Percentiles rank a stretch among this genome's conserved stretches.
Conservation (phyloP, 2,113 vertebrate species). For the Ochotona princeps region DNA sequence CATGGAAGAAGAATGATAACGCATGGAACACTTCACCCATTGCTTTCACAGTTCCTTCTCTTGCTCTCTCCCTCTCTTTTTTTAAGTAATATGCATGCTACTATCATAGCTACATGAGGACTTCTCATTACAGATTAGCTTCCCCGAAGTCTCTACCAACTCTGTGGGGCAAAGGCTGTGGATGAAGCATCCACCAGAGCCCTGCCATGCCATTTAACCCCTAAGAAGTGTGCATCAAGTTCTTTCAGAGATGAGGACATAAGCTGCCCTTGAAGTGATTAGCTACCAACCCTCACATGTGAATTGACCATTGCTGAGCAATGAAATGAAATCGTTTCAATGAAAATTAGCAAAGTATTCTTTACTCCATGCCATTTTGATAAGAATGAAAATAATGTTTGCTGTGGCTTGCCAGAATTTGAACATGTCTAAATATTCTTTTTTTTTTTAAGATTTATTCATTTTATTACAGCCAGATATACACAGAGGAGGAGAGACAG, state of each 20-base stretch:
- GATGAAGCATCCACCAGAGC: background rate
- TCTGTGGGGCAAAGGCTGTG: background rate
- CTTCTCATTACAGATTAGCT: slow-evolving; percentile 14
- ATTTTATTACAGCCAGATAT: too few species aligned
- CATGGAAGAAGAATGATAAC: background rate
- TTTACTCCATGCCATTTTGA: slow-evolving; percentile 30
- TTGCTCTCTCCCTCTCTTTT: background rate
- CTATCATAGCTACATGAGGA: background rate
- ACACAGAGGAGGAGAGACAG: too few species aligned
- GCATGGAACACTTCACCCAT: background rate
- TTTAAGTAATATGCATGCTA: slow-evolving; percentile 26
- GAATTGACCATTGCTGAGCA: slow-evolving; percentile 26
- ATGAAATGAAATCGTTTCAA: background rate
- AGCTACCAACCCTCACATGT: background rate
- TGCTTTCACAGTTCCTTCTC: background rate
- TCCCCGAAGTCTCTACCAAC: background rate
- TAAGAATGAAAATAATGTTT: slow-evolving; percentile 22
- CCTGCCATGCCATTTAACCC: background rate
- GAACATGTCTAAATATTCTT: background rate
- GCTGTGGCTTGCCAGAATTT: background rate
- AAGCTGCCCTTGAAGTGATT: slow-evolving; percentile 30
- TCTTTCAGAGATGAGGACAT: slow-evolving; percentile 6
- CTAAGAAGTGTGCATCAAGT: slow-evolving; percentile 27
- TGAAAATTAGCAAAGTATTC: slow-evolving; percentile 10
- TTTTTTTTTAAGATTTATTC: too few species aligned